phyloP scores from a whole-genome alignment of 2,888 invertebrate genomes.

The Anarsia innoxiella region DNA sequence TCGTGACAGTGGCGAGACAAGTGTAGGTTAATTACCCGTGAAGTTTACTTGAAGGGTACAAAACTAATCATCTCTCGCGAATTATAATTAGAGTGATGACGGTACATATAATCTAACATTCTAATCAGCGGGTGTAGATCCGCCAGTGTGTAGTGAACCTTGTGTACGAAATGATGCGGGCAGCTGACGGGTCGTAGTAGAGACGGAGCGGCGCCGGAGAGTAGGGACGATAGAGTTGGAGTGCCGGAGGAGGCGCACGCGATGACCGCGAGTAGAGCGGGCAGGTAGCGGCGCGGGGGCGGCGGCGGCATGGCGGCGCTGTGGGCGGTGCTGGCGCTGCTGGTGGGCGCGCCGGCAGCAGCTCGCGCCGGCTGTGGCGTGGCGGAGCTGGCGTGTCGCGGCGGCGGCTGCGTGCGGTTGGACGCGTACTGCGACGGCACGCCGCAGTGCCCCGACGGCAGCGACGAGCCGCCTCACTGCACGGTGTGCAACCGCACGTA shows the following conservation, averaged over 20 bases:
- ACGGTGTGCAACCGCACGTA: conserved; percentile 93
- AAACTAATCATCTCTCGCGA: no score
- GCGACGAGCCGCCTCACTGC: conserved; percentile 88
- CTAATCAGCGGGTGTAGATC: no score
- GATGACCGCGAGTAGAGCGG: conserved; percentile 3
- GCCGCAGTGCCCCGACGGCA: conserved; percentile 89
- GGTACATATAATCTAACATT: no score
- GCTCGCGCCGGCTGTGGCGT: conserved; percentile 55
- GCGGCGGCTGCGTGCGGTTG: conserved; percentile 86
- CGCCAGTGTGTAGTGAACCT: no score
- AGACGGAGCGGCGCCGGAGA: no score
- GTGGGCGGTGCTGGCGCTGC: conserved; percentile 54
- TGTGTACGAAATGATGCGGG: no score
- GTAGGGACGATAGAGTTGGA: no score
- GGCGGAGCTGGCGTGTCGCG: conserved; percentile 50
- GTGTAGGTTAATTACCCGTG: no score
- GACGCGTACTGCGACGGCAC: conserved; percentile 91
- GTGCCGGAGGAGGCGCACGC: neutral
- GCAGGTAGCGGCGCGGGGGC: conserved; percentile 14
- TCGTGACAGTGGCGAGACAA: no score
- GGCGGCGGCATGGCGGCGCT: conserved; percentile 12
- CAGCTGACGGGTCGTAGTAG: no score
- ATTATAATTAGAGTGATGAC: no score
- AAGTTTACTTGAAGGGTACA: no score
- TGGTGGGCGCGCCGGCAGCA: conserved; percentile 42